These are phyloP conservation scores for Athalia cordata DNA, from an alignment of 2,888 invertebrate species.

Conservation along the genomic window DNA sequence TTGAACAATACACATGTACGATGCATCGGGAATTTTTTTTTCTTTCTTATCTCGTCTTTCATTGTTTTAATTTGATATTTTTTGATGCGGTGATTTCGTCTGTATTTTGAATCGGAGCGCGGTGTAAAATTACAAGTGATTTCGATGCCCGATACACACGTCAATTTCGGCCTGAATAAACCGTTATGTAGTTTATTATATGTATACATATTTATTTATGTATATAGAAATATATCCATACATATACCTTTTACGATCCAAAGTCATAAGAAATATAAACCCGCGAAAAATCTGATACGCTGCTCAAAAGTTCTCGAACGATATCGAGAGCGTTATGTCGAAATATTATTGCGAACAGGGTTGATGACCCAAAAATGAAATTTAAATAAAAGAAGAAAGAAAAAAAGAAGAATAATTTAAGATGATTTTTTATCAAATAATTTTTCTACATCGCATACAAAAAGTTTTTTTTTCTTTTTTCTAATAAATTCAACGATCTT, in stretches of 20 bases:
- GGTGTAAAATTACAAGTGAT: slow-evolving; percentile 18
- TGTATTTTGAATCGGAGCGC: not conserved
- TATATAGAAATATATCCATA: no score
- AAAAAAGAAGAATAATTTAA: no score
- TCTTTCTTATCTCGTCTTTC: not conserved
- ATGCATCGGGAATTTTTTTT: not conserved
- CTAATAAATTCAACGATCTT: not conserved
- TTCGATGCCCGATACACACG: not conserved
- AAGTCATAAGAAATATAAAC: no score
- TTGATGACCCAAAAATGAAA: no score
- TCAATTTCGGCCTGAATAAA: slow-evolving; percentile 1
- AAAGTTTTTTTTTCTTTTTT: not conserved
- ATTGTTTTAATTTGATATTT: slow-evolving; percentile 2
- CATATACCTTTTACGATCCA: no score
- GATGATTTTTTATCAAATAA: not conserved
- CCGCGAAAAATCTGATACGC: no score
- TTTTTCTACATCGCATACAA: no score
- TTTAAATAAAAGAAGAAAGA: no score
- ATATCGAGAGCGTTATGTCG: no score
- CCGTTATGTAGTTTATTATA: not conserved
- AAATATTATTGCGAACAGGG: no score
- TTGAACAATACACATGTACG: not conserved
- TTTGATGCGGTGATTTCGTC: not conserved
- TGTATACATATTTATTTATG: no score
- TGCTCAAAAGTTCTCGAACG: no score